Evolutionary conservation across 2,113 vertebrate species (phyloP).

Genomic region (Haplochromis burtoni): DNA sequence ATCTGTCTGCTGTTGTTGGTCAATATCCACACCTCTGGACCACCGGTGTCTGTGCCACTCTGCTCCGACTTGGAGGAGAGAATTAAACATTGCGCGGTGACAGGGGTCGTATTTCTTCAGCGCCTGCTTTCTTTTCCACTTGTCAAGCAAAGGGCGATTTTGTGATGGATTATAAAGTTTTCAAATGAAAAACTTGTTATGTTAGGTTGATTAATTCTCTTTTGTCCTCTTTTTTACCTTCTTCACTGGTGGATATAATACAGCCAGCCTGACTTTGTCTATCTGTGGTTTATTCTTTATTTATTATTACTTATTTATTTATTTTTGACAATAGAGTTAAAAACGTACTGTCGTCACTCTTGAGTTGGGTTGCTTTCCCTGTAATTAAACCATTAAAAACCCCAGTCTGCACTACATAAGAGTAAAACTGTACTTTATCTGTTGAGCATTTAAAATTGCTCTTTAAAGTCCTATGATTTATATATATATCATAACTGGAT

Average conservation of each 20-base stretch:
- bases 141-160: neutral
- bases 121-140: neutral
- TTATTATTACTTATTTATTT: neutral
- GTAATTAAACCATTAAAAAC: neutral
- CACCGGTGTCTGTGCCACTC: neutral
- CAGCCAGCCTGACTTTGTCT: neutral
- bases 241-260: neutral
- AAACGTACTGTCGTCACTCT: constrained; percentile 12
- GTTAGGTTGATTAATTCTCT: neutral
- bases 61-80: neutral
- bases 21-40: constrained; percentile 39
- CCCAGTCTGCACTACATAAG: neutral
- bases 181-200: neutral
- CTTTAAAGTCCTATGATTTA: neutral
- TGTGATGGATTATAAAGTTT: neutral
- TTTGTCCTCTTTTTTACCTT: neutral
- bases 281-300: neutral
- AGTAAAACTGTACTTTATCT: neutral
- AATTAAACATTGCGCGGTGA: neutral
- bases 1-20: constrained; percentile 64
- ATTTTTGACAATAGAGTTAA: neutral
- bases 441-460: neutral
- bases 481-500: neutral
- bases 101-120: neutral
- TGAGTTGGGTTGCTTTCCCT: neutral